phyloP scores from a whole-genome alignment of 2,797 vertebrate genomes.

The Sebastes trivittatus region DNA sequence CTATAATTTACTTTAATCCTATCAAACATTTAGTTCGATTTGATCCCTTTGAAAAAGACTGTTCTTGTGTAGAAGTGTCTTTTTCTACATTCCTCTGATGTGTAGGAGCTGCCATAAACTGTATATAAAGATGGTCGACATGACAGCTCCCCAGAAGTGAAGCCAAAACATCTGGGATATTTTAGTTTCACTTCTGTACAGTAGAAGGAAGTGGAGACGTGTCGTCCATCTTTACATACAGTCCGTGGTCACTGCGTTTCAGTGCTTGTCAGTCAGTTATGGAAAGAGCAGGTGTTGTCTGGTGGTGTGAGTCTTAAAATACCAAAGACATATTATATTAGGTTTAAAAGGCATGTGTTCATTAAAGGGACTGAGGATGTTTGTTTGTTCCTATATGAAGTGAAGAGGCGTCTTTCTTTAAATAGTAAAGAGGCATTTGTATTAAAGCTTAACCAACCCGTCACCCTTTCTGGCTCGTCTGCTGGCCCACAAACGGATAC shows the following conservation, averaged over 20 bases:
- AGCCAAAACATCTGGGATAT: too few species aligned
- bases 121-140: too few species aligned
- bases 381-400: neutral
- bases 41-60: neutral
- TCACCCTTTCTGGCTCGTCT: neutral
- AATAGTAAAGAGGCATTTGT: slow-evolving; percentile 17
- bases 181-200: too few species aligned
- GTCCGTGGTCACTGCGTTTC: neutral
- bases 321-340: neutral
- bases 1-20: neutral
- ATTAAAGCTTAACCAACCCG: neutral
- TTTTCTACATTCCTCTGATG: neutral
- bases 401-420: slow-evolving; percentile 4
- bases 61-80: neutral
- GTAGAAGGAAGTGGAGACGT: too few species aligned
- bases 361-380: neutral
- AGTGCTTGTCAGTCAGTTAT: neutral
- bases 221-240: neutral
- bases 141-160: too few species aligned
- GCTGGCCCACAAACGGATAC: neutral
- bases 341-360: neutral
- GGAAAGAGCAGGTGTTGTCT: slow-evolving; percentile 13
- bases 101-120: neutral
- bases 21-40: rapidly evolving
- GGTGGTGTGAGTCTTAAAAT: neutral